phyloP scores from a whole-genome alignment of 2,113 vertebrate genomes.

The Xenopus tropicalis region DNA sequence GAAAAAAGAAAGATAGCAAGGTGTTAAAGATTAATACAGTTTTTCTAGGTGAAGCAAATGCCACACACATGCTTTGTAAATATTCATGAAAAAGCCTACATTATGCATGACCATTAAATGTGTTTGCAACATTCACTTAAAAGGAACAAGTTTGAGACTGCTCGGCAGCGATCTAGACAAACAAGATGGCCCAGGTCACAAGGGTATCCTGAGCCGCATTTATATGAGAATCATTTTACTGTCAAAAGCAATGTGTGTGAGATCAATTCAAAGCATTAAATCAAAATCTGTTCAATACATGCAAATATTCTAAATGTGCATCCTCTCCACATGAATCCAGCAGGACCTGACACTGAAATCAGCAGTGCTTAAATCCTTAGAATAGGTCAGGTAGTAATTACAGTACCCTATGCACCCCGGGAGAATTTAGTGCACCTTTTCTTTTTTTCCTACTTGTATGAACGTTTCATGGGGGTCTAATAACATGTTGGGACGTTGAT shows the following conservation, averaged over 20 bases:
- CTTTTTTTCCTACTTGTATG: too few species aligned
- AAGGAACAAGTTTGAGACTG: constrained; percentile 21
- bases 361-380: too few species aligned
- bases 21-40: constrained; percentile 38
- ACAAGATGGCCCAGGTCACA: constrained; percentile 7
- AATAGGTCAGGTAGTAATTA: too few species aligned
- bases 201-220: neutral
- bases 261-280: neutral
- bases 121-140: constrained; percentile 36
- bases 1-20: constrained; percentile 7
- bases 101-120: constrained; percentile 42
- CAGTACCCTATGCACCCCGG: too few species aligned
- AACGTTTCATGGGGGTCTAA: too few species aligned
- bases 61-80: constrained; percentile 31
- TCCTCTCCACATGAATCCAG: too few species aligned
- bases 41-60: constrained; percentile 37
- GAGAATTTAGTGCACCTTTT: too few species aligned
- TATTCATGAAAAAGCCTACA: constrained; percentile 36
- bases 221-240: constrained; percentile 7
- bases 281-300: too few species aligned
- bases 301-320: too few species aligned
- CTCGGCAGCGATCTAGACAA: neutral
- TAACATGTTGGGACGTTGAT: too few species aligned
- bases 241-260: neutral
- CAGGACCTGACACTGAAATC: too few species aligned